Evolutionary conservation across 2,113 vertebrate species (phyloP).

Genomic region (Vicugna pacos): DNA sequence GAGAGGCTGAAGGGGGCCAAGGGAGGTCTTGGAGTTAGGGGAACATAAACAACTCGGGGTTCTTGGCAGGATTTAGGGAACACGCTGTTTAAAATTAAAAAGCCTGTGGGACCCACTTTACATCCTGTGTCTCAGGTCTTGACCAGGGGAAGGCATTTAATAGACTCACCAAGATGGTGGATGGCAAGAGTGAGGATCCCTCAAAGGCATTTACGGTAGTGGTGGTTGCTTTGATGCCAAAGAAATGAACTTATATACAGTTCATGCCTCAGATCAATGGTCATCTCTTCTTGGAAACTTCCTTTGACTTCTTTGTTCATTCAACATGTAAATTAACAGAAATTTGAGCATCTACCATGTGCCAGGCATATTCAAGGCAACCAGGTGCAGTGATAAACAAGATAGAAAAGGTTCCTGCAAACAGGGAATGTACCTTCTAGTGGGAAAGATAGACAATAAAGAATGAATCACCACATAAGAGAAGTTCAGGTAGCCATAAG

Average conservation of each 20-base stretch:
- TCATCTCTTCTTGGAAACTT: not conserved
- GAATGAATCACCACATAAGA: not conserved
- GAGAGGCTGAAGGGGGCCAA: not conserved
- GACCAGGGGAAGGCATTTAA: not conserved
- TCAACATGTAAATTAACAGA: not conserved
- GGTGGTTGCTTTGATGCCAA: not conserved
- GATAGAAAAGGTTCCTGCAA: not conserved
- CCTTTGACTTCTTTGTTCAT: not conserved
- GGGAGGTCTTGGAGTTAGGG: not conserved
- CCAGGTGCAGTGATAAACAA: not conserved
- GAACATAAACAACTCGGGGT: not conserved
- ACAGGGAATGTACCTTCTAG: not conserved
- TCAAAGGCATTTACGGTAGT: not conserved
- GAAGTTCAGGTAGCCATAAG: not conserved
- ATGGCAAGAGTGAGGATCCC: not conserved
- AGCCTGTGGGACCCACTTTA: not conserved
- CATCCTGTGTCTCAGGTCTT: not conserved
- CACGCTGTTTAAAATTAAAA: not conserved
- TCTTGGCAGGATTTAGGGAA: not conserved
- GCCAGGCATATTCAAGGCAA: not conserved
- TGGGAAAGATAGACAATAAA: not conserved
- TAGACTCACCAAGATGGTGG: not conserved
- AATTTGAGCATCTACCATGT: not conserved
- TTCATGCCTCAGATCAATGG: not conserved
- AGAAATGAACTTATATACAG: not conserved